Base-by-base conservation (phyloP, 2,888 invertebrate genomes). In the Anorthoa munda region DNA sequence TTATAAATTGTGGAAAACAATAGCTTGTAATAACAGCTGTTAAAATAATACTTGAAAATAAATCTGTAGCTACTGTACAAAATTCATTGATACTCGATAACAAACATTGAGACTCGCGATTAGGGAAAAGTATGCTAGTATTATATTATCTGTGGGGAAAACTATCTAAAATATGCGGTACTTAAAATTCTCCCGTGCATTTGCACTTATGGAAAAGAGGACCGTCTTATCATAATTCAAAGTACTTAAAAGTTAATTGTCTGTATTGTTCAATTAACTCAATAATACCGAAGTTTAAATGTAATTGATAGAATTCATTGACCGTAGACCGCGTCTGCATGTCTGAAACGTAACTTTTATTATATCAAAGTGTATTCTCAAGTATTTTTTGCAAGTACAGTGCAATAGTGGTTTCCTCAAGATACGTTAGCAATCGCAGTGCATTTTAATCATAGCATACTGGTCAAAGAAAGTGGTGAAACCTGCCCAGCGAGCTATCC, bases 391-490 rank as follows among this genome's bases (percentile, higher is more conserved):
- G n/a, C 21, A 58, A 76, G 39, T 72, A 18, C 53, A 55, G 53
- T 72, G 73, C 18, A 72, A 51, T 45, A 18, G 46, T 39, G 11
- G 31, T 80, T 66, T 31, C 23, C 48, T 61, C 46, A 59, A 48
- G 61, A 68, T 65, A 70, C 55, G 56, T 65, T 56, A 48, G 84
- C 45, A 68, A 75, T 81, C 58, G 58, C 39, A 66, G 65, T 84
- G 68, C 58, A 63, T 55, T 83, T 60, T 79, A 79, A 79, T 81
- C 58, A 75, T 67, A 75, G 58, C 23, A 53, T 84, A 84, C 46
- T 45, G 51, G 81, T 63, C 12, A 56, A 71, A 71, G 81, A 81
- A 81, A 81, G 81, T 84, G 39, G 81, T 75, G 76, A 84, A 81
- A 81, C 81, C 84, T 59, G 84, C 55, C 46, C 23, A 48, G 67